Conservation (phyloP, 1,140 invertebrate species). For the Drosophila parvula region DNA sequence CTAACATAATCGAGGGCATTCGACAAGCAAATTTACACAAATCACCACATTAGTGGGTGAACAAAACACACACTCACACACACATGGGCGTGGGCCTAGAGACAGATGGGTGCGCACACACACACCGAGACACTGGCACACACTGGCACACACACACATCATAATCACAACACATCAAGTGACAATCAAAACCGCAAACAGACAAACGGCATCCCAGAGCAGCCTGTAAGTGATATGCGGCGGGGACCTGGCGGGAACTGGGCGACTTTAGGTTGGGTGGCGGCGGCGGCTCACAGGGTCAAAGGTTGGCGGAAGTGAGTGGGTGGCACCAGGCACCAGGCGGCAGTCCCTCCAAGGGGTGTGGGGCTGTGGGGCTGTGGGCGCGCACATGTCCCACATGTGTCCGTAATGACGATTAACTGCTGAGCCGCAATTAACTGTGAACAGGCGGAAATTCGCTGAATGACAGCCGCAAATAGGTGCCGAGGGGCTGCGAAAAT, state of each 20-base stretch:
- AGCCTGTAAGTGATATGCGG: conserved; percentile 68
- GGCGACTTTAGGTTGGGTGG: background rate
- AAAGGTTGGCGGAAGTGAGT: conserved; percentile 9
- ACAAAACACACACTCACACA: conserved; percentile 21
- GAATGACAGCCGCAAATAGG: conserved; percentile 51
- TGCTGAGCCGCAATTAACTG: conserved; percentile 80
- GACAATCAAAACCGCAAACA: conserved; percentile 82
- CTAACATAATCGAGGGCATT: conserved; percentile 74
- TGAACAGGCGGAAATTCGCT: conserved; percentile 77
- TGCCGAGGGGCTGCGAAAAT: conserved; percentile 13
- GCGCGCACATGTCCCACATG: conserved; percentile 38
- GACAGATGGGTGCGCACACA: conserved; percentile 23
- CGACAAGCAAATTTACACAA: conserved; percentile 79
- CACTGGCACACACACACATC: conserved; percentile 40
- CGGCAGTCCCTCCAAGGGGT: background rate
- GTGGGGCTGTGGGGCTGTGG: background rate
- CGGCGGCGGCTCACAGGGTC: background rate
- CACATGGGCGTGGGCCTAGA: conserved; percentile 17
- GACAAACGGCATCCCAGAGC: conserved; percentile 73
- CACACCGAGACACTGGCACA: conserved; percentile 15
- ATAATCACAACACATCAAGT: conserved; percentile 82
- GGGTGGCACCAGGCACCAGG: conserved; percentile 4
- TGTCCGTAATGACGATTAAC: conserved; percentile 78
- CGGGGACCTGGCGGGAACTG: background rate
- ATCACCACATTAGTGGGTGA: conserved; percentile 68